These are phyloP conservation scores for Hippoglossus hippoglossus DNA, from an alignment of 2,797 vertebrate species.

Conservation along the genomic window DNA sequence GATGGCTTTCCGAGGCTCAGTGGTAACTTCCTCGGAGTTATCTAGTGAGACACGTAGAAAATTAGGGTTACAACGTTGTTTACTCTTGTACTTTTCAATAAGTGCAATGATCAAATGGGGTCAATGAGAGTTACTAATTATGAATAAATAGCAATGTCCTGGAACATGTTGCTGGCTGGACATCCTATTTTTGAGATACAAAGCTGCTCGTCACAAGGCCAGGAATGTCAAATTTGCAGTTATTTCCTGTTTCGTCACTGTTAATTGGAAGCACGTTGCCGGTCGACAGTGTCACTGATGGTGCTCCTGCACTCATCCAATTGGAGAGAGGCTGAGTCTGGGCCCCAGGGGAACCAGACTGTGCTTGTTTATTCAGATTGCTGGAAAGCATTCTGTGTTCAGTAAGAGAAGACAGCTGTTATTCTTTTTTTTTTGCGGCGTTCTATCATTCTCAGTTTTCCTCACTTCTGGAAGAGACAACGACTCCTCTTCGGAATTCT, in stretches of 20 bases:
- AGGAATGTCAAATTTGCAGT: conserved; percentile 81
- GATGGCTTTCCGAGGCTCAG: conserved; percentile 73
- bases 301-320: conserved; percentile 71
- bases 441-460: conserved; percentile 69
- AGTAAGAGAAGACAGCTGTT: conserved; percentile 86
- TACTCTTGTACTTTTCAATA: conserved; percentile 1
- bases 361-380: conserved; percentile 84
- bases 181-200: conserved; percentile 49
- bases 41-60: conserved; percentile 63
- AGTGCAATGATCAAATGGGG: not conserved
- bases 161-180: conserved; percentile 2
- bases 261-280: conserved; percentile 86
- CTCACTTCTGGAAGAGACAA: conserved; percentile 68
- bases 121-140: not conserved
- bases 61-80: conserved; percentile 17
- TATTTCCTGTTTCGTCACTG: conserved; percentile 87
- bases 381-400: conserved; percentile 83
- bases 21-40: conserved; percentile 65
- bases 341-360: conserved; percentile 75
- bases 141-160: conserved; percentile 9
- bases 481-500: conserved; percentile 54
- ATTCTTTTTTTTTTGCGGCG: conserved; percentile 68
- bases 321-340: conserved; percentile 70
- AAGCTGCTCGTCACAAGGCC: conserved; percentile 51
- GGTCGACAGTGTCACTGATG: conserved; percentile 63